phyloP scores from a whole-genome alignment of 2,888 invertebrate genomes.

The Archips xylosteana region DNA sequence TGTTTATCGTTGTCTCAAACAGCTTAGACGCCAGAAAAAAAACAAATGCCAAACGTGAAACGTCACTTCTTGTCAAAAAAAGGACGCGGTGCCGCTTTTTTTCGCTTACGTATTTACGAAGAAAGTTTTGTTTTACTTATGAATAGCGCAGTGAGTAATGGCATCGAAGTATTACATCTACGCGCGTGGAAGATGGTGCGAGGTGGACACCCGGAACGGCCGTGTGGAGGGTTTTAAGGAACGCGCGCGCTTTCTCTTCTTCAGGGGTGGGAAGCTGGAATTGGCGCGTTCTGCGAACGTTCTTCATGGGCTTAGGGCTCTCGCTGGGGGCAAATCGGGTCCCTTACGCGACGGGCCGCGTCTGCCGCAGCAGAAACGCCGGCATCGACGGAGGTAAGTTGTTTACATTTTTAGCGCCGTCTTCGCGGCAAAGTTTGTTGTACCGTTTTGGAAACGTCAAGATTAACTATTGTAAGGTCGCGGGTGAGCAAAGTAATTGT shows the following conservation, averaged over 20 bases:
- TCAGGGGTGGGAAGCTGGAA: constrained; percentile 12
- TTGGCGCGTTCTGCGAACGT: constrained; percentile 21
- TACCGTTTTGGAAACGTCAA: not conserved
- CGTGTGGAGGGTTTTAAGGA: constrained; percentile 21
- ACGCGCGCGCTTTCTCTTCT: constrained; percentile 28
- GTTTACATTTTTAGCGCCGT: not conserved
- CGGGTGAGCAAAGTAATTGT: too few relatives aligned
- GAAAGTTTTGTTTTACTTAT: constrained; percentile 1
- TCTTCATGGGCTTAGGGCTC: constrained; percentile 20
- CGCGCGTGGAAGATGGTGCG: constrained; percentile 38
- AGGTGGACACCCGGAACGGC: constrained; percentile 22
- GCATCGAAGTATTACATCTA: constrained; percentile 28
- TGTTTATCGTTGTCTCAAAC: not conserved
- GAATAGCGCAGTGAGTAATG: constrained; percentile 4
- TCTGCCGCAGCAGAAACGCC: constrained; percentile 6
- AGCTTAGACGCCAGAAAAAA: not conserved
- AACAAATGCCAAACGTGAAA: not conserved
- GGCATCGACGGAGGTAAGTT: not conserved
- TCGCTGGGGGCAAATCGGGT: constrained; percentile 7
- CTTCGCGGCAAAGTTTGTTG: not conserved
- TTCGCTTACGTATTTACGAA: not conserved
- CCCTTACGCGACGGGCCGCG: constrained; percentile 39
- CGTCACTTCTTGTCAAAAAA: not conserved
- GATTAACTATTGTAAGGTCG: too few relatives aligned
- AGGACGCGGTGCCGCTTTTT: constrained; percentile 1